Base-by-base conservation (phyloP, 64 coral and sea anemone species). In the Montipora cactus region DNA sequence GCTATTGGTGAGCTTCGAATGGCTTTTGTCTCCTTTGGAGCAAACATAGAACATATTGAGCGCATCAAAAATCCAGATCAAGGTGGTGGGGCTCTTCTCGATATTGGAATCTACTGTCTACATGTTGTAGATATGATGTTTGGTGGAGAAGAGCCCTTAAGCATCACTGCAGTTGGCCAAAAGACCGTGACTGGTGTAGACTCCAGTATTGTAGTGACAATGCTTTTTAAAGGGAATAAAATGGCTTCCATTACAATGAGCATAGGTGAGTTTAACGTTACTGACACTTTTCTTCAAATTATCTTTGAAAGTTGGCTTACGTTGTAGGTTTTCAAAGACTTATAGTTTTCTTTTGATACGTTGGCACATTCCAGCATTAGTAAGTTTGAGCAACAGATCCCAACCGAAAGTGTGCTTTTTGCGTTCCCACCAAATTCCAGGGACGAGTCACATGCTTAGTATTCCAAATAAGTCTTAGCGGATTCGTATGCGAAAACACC, bases 71-170 rank as follows among this genome's bases (percentile, higher is more conserved):
- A 94, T 23, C 84, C 73, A 14, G 84, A 94, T 4, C 84, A 92
- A 73, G 97, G 97, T 16, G 97, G 97, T 47, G 95, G 95, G 3
- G 86, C 49, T 2, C 78, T 96, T 12, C 49, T 99, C 47, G 97
- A 99, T 53, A 4, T 99, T 80, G 97, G 97, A 6, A 74, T 99
- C 21, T 99, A 99, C 49, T 84, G 90, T 47, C 69, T 99, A 52
- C 74, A 88, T 28, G 58, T 96, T 50, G 90, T 89, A 1, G 97
- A 99, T 52, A 85, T 99, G 46, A 84, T 99, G 51, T 99, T 96
- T 90, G 89, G 53, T 69, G 97, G 92, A 4, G 88, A 99, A 45
- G 89, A 89, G 79, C 97, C 97, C 7, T 45, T 92, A 47, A 96
- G 46, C 19, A 94, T 99, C 25, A 80, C 79, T 18, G 97, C 95